Base-by-base conservation (phyloP, 2,113 vertebrate species). In the Salvator merianae region DNA sequence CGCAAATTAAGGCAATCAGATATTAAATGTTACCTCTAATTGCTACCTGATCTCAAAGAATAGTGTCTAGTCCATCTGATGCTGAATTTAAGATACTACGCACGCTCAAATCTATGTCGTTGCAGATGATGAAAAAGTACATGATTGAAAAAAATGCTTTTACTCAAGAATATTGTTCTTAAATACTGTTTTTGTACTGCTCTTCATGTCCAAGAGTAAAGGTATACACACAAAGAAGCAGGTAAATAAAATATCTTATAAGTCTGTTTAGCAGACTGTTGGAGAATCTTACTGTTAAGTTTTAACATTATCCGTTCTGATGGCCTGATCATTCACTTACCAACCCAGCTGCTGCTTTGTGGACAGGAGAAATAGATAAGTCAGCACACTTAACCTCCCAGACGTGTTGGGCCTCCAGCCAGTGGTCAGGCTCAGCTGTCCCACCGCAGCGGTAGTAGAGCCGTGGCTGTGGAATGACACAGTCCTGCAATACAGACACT, bases 371-470 rank as follows among this genome's bases (percentile, higher is more conserved):
- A 83, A 98, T 94, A 0, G 98, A 98, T 36, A 98, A 96, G 87
- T 99, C 98, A 0, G 97, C 97, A 0, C 97, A 99, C 92, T 98
- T 98, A 86, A 99, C 97, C 87, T 99, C 98, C 98, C 98, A 99
- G 5, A 98, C 97, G 34, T 97, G 94, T 1, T 95, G 92, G 1
- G 97, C 96, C 5, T 98, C 97, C 80, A 99, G 93, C 98, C 98
- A 99, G 81, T 97, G 94, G 81, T 98, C 98, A 0, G 98, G 98
- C 87, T 97, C 96, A 6, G 94, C 92, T 0, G 96, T 96, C 2
- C 95, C 96, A 26, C 98, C 98, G 2, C 95, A 90, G 13, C 97
- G 96, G 90, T 98, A 98, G 14, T 99, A 99, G 26, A 97, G 90
- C 0, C 97, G 96, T 0, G 97, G 96, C 13, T 93, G 92, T 1